Base-by-base conservation (phyloP, 1,140 invertebrate species). In the Drosophila watanabei region DNA sequence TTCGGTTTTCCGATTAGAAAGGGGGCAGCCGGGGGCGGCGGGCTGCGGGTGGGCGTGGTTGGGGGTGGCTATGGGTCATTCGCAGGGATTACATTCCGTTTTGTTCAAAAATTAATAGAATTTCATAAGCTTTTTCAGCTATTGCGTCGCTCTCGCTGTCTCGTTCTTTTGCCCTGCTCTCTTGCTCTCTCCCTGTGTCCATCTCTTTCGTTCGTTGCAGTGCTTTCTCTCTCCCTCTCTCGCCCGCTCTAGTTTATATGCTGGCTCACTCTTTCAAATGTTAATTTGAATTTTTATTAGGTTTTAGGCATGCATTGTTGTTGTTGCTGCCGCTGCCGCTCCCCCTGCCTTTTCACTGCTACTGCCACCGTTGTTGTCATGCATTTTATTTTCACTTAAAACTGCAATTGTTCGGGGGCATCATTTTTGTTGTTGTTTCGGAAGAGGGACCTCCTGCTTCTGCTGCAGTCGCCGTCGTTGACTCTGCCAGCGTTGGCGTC, bases 211-310 rank as follows among this genome's bases (percentile, higher is more conserved):
- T 58, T 43, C 45, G 39, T 46, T 49, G 45, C 79, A 52, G 30
- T 66, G 28, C 28, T 35, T 28, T 56, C 58, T 28, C 62, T 45
- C 51, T 35, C 60, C 28, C 52, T 54, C 46, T 59, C 49, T 60
- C 14, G 24, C 9, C 8, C 39, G 7, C 8, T 43, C 71, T 56
- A 35, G 51, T 33, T 68, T 24, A 65, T 48, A 76, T 66, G 72
- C 72, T 73, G 56, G 52, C 63, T 84, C 68, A 75, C 85, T 89
- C 83, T 88, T 84, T 84, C 82, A 82, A 84, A 91, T 88, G 84
- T 91, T 92, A 92, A 91, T 91, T 91, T 92, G 88, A 84, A 91
- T 91, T 91, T 91, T 92, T 91, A 92, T 91, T 91, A 91, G 88
- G 85, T 91, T 91, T 91, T 91, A 91, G 88, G 80, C 84, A 89